A percentile compares a stretch with the other conserved stretches of the same genome.
Conservation (phyloP, 2,113 vertebrate genomes). For the Heterochromis multidens region DNA sequence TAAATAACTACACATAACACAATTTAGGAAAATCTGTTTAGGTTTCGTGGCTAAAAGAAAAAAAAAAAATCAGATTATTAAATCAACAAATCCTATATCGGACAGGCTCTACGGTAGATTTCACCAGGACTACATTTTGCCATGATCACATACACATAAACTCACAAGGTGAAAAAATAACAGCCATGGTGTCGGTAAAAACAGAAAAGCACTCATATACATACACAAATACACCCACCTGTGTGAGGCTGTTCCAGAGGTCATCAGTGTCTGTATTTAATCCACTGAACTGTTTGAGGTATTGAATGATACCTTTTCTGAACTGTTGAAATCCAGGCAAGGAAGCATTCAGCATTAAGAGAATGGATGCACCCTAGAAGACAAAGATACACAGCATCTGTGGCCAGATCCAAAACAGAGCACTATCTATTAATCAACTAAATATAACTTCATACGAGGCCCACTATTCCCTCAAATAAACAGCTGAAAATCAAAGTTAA, state of each 20-base stretch:
- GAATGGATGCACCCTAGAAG: conserved; percentile 87
- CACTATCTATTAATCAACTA: not conserved
- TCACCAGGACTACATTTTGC: not conserved
- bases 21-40: too few species aligned
- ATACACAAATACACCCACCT: conserved; percentile 69
- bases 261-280: conserved; percentile 81
- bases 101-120: not conserved
- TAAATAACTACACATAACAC: not conserved
- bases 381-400: not conserved
- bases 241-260: conserved; percentile 89
- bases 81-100: not conserved
- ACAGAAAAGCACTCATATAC: not conserved
- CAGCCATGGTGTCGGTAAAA: not conserved
- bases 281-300: conserved; percentile 81
- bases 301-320: conserved; percentile 81
- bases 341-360: conserved; percentile 89
- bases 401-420: not conserved
- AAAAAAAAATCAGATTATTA: not conserved
- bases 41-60: not conserved
- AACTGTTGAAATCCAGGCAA: conserved; percentile 81
- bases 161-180: not conserved
- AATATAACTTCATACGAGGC: not conserved
- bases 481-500: not conserved
- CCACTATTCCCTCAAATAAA: not conserved
- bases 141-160: not conserved